Percentiles rank a stretch among this genome's conserved stretches.
Conservation (phyloP, 2,113 vertebrate species). For the Silurus glanis region DNA sequence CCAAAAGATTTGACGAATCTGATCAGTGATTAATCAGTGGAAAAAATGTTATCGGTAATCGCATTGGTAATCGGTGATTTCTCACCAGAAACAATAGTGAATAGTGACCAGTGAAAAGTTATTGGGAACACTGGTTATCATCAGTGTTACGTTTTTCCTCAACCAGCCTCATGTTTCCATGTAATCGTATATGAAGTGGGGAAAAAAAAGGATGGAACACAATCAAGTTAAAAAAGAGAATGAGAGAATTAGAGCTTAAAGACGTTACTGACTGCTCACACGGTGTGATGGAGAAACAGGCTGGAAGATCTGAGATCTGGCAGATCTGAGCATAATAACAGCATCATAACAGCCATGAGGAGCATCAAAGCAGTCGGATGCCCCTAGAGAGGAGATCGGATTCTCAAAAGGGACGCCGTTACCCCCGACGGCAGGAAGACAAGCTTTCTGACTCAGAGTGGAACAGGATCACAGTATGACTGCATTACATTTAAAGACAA, state of each 20-base stretch:
- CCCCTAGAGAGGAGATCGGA: conserved; percentile 18
- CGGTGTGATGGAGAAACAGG: neutral
- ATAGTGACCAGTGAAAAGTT: neutral
- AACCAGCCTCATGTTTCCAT: neutral
- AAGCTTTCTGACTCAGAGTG: neutral
- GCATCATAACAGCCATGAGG: conserved; percentile 7
- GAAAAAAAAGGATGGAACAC: neutral
- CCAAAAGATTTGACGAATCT: neutral
- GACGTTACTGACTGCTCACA: conserved; percentile 4
- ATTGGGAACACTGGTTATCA: neutral
- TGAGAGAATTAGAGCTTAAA: neutral
- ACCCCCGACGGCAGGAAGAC: neutral
- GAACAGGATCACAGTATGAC: conserved; percentile 12
- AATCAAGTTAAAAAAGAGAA: neutral
- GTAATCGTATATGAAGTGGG: neutral
- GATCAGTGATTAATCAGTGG: neutral
- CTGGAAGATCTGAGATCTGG: conserved; percentile 1
- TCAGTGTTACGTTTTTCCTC: neutral
- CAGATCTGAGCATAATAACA: conserved; percentile 12
- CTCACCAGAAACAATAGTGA: neutral
- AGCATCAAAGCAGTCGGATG: neutral
- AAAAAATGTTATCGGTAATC: too few species aligned
- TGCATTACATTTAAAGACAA: neutral
- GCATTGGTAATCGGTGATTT: too few species aligned
- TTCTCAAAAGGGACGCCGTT: conserved; percentile 9